Conservation (phyloP, 2,113 vertebrate species). For the rat (Rattus norvegicus) region DNA sequence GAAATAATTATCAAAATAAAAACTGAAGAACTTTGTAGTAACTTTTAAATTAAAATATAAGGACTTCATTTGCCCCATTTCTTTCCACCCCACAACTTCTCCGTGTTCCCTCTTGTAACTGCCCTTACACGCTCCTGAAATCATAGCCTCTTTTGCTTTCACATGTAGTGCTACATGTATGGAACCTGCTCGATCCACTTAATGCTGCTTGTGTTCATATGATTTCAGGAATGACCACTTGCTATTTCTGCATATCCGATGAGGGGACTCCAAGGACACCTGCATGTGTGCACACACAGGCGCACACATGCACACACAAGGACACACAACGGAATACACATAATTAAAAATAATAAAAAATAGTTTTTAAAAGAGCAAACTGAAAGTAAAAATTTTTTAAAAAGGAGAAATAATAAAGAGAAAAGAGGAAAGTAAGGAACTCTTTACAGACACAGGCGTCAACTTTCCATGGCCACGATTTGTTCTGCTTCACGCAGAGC, state of each 20-base stretch:
- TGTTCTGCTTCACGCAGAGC: rapidly evolving
- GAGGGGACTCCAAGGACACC: background rate
- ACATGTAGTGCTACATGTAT: background rate
- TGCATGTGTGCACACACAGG: background rate
- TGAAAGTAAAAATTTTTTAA: background rate
- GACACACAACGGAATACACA: no score
- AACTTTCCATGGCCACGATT: rapidly evolving
- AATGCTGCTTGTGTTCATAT: background rate
- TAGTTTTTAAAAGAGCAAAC: background rate
- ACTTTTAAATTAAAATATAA: background rate
- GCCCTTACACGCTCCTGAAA: no score
- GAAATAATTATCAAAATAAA: background rate
- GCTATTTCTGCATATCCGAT: background rate
- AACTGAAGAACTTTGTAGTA: background rate
- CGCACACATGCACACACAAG: background rate
- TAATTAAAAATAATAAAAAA: background rate
- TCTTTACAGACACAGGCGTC: rapidly evolving
- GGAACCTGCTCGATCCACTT: background rate
- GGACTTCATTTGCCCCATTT: background rate
- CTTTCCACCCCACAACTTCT: background rate
- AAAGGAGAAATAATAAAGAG: background rate
- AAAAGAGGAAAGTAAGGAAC: background rate
- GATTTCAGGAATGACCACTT: background rate
- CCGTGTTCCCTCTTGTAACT: background rate
- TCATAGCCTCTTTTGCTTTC: background rate